Evolutionary conservation across 2,888 invertebrate species (phyloP), one percentile per base, ranked within the genome.

Genomic region (Himalopsyche tibetana): DNA sequence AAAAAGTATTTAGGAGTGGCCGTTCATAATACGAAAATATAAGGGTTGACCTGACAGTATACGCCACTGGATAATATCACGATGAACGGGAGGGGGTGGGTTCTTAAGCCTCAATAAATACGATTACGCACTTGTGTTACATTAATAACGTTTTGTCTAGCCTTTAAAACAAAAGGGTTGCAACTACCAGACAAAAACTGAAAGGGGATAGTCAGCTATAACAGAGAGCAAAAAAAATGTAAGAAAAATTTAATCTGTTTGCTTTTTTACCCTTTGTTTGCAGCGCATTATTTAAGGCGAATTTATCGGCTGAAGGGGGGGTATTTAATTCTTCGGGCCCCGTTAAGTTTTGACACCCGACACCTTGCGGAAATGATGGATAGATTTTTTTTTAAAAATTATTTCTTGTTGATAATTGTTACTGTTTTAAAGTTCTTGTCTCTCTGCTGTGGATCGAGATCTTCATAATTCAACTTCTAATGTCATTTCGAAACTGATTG

Each of bases 31-130:
- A 28, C 5, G 42, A 11, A 45, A 45, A 45, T 2, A 45, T 45
- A 11, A 45, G 9, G 9, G 9, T 45, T 15, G 0, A 15, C 51
- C 51, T 15, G 15, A 4, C 45, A 45, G 45, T 45, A 63, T 56
- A 56, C 63, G n/a, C 19, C 63, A 63, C 19, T 63, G 63, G 2
- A 63, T 63, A 63, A 63, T 63, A 63, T 63, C 63, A 63, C 63
- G 28, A 63, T 15, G 79, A 83, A 56, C 55, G 79, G 84, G 74
- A 12, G 81, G 86, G 88, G 87, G 85, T 82, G 83, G 87, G 82
- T 85, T 84, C 63, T 83, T 88, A 88, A 88, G 86, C 88, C 88
- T 87, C 88, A 88, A 88, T 88, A 88, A 88, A 87, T 88, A 88
- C 87, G 87, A 88, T 87, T 88, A 88, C 82, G 85, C 86, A 88